phyloP scores from a whole-genome alignment of 2,888 invertebrate species.

The Beris morrisii region DNA sequence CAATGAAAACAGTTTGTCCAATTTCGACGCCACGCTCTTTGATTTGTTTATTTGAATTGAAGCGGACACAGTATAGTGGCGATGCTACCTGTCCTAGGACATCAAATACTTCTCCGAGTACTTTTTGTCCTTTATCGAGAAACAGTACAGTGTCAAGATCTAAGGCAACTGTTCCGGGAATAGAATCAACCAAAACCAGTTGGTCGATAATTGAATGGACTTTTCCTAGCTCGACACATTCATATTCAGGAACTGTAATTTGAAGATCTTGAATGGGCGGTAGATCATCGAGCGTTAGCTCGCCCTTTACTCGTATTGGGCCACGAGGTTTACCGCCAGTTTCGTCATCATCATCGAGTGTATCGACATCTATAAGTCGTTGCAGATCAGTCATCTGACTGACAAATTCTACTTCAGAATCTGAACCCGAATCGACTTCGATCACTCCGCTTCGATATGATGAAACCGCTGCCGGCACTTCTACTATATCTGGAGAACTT shows the following conservation, averaged over 20 bases:
- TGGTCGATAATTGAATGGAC: slow-evolving; percentile 72
- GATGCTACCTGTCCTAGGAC: slow-evolving; percentile 85
- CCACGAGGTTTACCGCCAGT: slow-evolving; percentile 40
- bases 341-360: slow-evolving; percentile 44
- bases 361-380: slow-evolving; percentile 45
- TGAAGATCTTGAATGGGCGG: slow-evolving; percentile 81
- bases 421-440: slow-evolving; percentile 10
- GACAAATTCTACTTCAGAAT: slow-evolving; percentile 35
- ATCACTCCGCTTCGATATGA: slow-evolving; percentile 12
- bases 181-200: slow-evolving; percentile 75
- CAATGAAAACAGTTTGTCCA: slow-evolving; percentile 79
- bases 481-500: slow-evolving; percentile 11
- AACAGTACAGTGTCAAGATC: slow-evolving; percentile 88
- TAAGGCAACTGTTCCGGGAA: slow-evolving; percentile 73
- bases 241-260: slow-evolving; percentile 74
- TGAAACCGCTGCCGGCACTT: background rate
- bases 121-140: slow-evolving; percentile 72
- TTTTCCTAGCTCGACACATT: slow-evolving; percentile 73
- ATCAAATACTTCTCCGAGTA: slow-evolving; percentile 84
- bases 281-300: slow-evolving; percentile 64
- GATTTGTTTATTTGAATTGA: slow-evolving; percentile 80
- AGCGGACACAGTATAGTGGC: slow-evolving; percentile 89
- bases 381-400: slow-evolving; percentile 1
- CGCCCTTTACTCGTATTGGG: slow-evolving; percentile 51
- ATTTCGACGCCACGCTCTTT: slow-evolving; percentile 64